Evolutionary conservation across 2,797 vertebrate species (phyloP).

Genomic region (Graptemys geographica): DNA sequence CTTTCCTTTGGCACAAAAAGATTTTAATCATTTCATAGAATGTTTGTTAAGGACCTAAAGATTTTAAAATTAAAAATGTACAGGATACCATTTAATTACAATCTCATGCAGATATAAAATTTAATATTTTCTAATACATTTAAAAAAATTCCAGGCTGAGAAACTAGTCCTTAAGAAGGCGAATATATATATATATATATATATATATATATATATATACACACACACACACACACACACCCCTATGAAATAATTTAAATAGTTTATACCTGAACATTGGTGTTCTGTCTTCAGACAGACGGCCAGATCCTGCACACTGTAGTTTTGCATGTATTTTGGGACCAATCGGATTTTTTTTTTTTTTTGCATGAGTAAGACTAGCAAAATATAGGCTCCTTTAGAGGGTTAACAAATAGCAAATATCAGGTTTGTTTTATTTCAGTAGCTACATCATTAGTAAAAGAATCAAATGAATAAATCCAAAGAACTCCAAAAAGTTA

Average conservation of each 20-base stretch:
- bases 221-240: no score
- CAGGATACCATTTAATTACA: background rate
- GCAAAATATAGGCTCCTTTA: accelerated
- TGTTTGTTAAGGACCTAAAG: background rate
- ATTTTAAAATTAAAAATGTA: background rate
- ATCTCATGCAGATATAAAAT: background rate
- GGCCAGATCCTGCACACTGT: background rate
- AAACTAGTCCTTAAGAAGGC: background rate
- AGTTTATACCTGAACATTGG: background rate
- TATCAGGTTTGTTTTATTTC: background rate
- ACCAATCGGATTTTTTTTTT: background rate
- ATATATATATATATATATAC: no score
- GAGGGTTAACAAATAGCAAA: background rate
- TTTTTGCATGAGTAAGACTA: background rate
- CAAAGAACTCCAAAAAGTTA: background rate
- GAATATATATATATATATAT: no score
- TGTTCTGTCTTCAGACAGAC: background rate
- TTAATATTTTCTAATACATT: background rate
- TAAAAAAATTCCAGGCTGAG: background rate
- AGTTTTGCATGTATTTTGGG: background rate
- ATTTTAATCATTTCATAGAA: background rate
- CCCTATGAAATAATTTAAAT: background rate
- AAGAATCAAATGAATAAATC: background rate
- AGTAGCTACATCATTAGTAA: background rate
- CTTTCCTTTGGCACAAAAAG: background rate